Evolutionary conservation across 2,797 vertebrate species (phyloP).

Genomic region (Periparus ater): DNA sequence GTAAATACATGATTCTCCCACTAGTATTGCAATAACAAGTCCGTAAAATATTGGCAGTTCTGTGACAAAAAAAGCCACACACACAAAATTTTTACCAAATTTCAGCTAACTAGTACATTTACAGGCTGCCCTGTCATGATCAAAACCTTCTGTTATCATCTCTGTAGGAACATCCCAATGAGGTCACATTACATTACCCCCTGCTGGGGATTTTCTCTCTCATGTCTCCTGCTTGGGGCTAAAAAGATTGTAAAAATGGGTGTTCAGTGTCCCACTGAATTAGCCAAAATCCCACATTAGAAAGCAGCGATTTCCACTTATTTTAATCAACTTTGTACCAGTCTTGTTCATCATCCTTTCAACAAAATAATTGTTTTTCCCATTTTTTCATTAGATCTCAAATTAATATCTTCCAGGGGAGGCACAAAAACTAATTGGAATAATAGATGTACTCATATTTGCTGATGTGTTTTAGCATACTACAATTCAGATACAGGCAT

Average conservation of each 20-base stretch:
- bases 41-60: neutral
- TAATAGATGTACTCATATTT: neutral
- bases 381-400: slow-evolving; percentile 25
- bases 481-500: neutral
- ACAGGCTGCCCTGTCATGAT: slow-evolving; percentile 14
- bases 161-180: neutral
- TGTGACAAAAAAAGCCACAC: neutral
- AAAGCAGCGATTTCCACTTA: neutral
- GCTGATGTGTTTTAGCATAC: neutral
- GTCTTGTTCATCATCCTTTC: slow-evolving; percentile 10
- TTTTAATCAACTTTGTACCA: slow-evolving; percentile 19
- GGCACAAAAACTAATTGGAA: neutral
- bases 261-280: slow-evolving; percentile 29
- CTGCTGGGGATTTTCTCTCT: slow-evolving; percentile 25
- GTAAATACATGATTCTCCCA: neutral
- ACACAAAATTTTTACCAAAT: neutral
- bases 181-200: slow-evolving; percentile 29
- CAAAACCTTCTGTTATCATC: slow-evolving; percentile 38
- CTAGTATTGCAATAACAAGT: neutral
- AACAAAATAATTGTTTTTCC: slow-evolving; percentile 36
- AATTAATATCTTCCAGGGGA: slow-evolving; percentile 16
- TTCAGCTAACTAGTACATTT: neutral
- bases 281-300: slow-evolving; percentile 8
- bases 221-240: slow-evolving; percentile 36
- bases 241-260: slow-evolving; percentile 24